Evolutionary conservation across 2,113 vertebrate species (phyloP).

Genomic region (Ahaetulla prasina): DNA sequence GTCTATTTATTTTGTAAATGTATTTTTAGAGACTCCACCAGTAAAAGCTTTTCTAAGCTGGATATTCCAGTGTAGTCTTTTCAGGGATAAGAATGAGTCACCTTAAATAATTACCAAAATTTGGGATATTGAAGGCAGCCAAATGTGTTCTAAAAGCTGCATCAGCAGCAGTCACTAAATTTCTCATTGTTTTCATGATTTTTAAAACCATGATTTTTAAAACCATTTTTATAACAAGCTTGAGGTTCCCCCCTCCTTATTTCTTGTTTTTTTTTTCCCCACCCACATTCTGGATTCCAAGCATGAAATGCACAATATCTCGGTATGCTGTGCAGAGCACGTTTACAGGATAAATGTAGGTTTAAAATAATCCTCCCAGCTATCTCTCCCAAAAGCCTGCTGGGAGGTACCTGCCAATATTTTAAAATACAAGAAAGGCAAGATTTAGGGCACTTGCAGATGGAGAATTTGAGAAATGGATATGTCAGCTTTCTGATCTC

Average conservation of each 20-base stretch:
- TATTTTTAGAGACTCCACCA: background rate
- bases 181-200: background rate
- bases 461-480: background rate
- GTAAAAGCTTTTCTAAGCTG: background rate
- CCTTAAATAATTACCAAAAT: background rate
- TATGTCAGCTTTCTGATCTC: background rate
- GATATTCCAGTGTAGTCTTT: accelerated
- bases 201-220: constrained; percentile 6
- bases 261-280: background rate
- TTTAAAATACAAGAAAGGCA: background rate
- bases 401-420: background rate
- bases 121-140: background rate
- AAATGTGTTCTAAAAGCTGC: background rate
- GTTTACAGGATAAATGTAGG: background rate
- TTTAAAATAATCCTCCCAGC: background rate
- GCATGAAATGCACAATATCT: background rate
- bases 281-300: background rate
- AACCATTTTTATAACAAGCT: background rate
- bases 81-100: background rate
- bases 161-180: background rate
- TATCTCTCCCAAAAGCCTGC: background rate
- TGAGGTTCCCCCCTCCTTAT: background rate
- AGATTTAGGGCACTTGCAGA: background rate
- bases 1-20: background rate
- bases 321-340: background rate